These are phyloP conservation scores for Montipora capricornis DNA, from an alignment of 64 coral and sea anemone species.

Conservation along the genomic window DNA sequence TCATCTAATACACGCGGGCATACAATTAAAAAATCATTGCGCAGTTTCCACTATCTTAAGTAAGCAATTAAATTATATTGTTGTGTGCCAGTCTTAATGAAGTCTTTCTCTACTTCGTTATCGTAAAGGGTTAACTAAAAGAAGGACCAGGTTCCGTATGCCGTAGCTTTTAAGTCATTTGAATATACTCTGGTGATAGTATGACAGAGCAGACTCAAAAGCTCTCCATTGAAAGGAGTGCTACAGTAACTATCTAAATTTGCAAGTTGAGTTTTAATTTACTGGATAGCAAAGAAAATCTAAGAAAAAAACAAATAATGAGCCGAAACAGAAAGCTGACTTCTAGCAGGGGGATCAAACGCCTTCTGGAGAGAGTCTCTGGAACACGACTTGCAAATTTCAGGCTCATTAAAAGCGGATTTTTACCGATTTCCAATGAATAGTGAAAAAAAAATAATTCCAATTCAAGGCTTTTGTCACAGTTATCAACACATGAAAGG, in stretches of 20 bases:
- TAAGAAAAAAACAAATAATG: too few relatives aligned
- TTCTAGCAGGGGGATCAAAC: too few relatives aligned
- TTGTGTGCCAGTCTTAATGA: slow-evolving; percentile 17
- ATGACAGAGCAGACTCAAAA: background rate
- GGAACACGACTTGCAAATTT: too few relatives aligned
- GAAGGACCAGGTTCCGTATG: slow-evolving; percentile 25
- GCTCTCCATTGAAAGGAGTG: too few relatives aligned
- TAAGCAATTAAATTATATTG: slow-evolving; percentile 52
- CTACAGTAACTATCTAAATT: too few relatives aligned
- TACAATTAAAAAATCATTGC: slow-evolving; percentile 12
- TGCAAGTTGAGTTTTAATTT: too few relatives aligned
- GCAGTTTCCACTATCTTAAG: slow-evolving; percentile 50
- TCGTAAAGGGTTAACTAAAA: background rate
- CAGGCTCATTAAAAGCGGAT: background rate
- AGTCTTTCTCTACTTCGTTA: background rate
- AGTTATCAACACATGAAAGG: background rate
- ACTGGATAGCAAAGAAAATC: too few relatives aligned
- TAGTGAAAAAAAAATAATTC: background rate
- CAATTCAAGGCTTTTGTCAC: background rate
- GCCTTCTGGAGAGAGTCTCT: too few relatives aligned
- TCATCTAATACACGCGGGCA: background rate
- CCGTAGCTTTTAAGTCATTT: slow-evolving; percentile 16
- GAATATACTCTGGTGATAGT: slow-evolving; percentile 16
- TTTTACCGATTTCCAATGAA: background rate
- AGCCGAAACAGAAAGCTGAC: background rate